Evolutionary conservation across 2,797 vertebrate genomes (phyloP), one percentile per base, ranked within the genome.

Genomic region (Nannoperca obscura): DNA sequence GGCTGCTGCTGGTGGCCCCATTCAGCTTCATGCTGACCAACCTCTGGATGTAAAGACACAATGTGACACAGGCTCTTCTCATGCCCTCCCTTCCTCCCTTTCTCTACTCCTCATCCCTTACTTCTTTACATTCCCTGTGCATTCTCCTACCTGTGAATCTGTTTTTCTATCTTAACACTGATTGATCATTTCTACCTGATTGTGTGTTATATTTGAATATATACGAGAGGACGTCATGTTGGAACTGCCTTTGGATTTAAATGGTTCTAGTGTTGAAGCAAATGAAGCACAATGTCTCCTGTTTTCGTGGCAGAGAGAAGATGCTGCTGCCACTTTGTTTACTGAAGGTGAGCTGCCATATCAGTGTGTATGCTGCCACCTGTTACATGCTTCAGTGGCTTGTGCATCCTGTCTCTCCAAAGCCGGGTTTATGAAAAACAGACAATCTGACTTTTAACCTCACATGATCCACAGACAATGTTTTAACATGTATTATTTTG

Each of bases 321-420:
- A 22, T 72, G 50, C 22, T 53, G 69, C 47, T 67, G 52, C 81
- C 53, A 69, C 57, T 79, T 57, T 85, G 84, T 90, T 93, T 90
- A 88, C 82, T 84, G 68, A 85, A 60, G 92, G 92, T 94, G 88
- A 90, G 85, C 82, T 91, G 94, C 93, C 93, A 91, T 94, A 94
- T 94, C 94, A 92, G 93, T 95, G 93, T 44, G 80, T 94, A 93
- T 94, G 94, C 94, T 90, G 89, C 86, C 93, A 89, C 90, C 91
- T 92, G 95, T 95, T 95, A 94, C 93, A 90, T 82, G 74, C 81
- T 82, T 50, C 82, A 83, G 88, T 88, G 54, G 71, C 14, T 10
- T 61, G 66, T 40, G 77, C 84, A 72, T 59, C 62, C 54, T 34
- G 19, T 83, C 65, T 80, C 81, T 70, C 30, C 30, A 30, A 71